phyloP scores from a whole-genome alignment of 2,113 vertebrate genomes.

The Archilochus colubris region DNA sequence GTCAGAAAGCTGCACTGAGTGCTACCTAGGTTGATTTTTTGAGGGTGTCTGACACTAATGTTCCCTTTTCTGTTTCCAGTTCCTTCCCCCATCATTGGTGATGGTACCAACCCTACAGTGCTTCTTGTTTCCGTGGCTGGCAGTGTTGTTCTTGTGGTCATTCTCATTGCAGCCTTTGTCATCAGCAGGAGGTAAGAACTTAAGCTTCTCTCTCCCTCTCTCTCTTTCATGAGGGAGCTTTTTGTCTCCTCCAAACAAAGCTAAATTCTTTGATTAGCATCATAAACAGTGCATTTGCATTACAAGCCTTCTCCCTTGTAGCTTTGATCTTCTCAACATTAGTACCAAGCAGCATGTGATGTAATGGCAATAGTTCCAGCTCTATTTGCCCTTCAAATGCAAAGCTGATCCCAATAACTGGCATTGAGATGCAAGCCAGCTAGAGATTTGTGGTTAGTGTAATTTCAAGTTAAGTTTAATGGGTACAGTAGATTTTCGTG shows the following conservation, averaged over 20 bases:
- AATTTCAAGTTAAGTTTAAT: conserved; percentile 56
- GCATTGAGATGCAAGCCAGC: conserved; percentile 32
- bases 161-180: conserved; percentile 94
- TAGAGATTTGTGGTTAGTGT: conserved; percentile 46
- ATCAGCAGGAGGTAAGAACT: conserved; percentile 94
- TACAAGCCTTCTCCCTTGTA: conserved; percentile 59
- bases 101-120: conserved; percentile 93
- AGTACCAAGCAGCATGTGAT: conserved; percentile 63
- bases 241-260: conserved; percentile 75
- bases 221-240: conserved; percentile 68
- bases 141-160: conserved; percentile 93
- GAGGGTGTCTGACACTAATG: conserved; percentile 2
- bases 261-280: conserved; percentile 79
- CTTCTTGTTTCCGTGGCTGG: conserved; percentile 93
- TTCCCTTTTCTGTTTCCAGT: conserved; percentile 77
- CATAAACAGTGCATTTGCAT: conserved; percentile 76
- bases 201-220: conserved; percentile 39
- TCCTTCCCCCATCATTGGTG: conserved; percentile 93
- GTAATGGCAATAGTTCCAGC: conserved; percentile 69
- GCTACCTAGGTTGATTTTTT: conserved; percentile 24
- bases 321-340: conserved; percentile 76
- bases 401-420: conserved; percentile 66
- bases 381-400: conserved; percentile 71
- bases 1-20: neutral
- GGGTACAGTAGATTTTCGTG: conserved; percentile 40